Base-by-base conservation (phyloP, 2,797 vertebrate genomes). In the Melopsittacus undulatus region DNA sequence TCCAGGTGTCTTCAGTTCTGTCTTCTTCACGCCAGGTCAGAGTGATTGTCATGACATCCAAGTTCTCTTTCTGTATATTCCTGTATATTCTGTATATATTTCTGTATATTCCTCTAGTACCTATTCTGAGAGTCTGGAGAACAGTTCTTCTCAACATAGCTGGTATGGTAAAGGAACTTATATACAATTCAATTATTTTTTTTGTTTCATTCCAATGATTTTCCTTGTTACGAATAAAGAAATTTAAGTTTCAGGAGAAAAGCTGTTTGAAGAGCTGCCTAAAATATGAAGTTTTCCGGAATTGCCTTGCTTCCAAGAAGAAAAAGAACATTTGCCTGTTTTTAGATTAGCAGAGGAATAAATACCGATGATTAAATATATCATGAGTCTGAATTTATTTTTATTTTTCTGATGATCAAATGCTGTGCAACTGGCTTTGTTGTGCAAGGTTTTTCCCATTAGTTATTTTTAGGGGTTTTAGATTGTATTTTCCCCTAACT, bases 331-430 rank as follows among this genome's bases (percentile, higher is more conserved):
- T 86, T 91, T 17, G 87, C 87, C 95, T 92, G 94, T 89, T 94
- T 95, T 97, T 96, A 94, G 93, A 92, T 96, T 94, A 96, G 76
- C 92, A 96, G 92, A 93, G 82, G 85, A 96, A 92, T 95, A 97
- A 94, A 89, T 97, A 92, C 92, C 87, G 82, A 96, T 96, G 91
- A 96, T 97, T 87, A 92, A 96, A 96, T 92, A 92, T 94, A 95
- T 96, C 94, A 89, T 95, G 93, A 34, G 95, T 81, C 73, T 93
- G 92, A 93, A 87, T 83, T 95, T 96, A 96, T 94, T 96, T 96
- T 95, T 96, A 88, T 95, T 95, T 95, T 97, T 40, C 91, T 95
- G 95, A 89, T 93, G 89, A 74, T 80, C 92, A 84, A 90, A 81
- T 95, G 66, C 75, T 70, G 82, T 89, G 87, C 66, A 32, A 91